Base-by-base conservation (phyloP, 2,797 vertebrate species). In the Gadopsis marmoratus region DNA sequence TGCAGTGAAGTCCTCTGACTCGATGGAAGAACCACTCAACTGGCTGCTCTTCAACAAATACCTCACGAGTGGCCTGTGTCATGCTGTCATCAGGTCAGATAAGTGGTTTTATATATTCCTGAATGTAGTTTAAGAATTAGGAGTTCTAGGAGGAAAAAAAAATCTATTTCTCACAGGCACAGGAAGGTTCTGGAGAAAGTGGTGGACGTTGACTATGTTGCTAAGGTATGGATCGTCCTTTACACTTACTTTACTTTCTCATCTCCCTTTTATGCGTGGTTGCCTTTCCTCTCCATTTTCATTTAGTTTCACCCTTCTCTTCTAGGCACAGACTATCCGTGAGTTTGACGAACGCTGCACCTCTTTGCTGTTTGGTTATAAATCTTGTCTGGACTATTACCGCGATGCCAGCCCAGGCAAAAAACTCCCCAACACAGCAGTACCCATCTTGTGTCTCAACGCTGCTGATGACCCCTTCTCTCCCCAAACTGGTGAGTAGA, bases 401-500 rank as follows among this genome's bases (percentile, higher is more conserved):
- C 79, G 6, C 0, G 94, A 95, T 0, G 93, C 96, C 72, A 97
- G 96, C 64, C 96, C 96, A 0, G 78, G 81, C 67, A 83, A 70
- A 76, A 96, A 94, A 58, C 93, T 96, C 14, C 91, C 86, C n/a
- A 76, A 76, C 0, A 95, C 94, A 21, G 70, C 81, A 0, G 93
- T 94, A 9, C 97, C 97, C 0, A 93, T 96, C 56, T 74, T 97
- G 78, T 97, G 96, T 89, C 96, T 97, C 79, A 97, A 96, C 2
- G 96, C 96, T 0, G 93, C 95, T 0, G 96, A 97, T 0, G 96
- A 97, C 84, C 97, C 96, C 37, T 96, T 97, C 84, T 97, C 95
- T 17, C 96, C 96, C 0, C 76, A 93, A 0, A 0, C 88, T 0
- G 92, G 96, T 97, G 79, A 94, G 94, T 23, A 16, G 1, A 35